Evolutionary conservation across 2,797 vertebrate species (phyloP).

Genomic region (Sebastes jordani): DNA sequence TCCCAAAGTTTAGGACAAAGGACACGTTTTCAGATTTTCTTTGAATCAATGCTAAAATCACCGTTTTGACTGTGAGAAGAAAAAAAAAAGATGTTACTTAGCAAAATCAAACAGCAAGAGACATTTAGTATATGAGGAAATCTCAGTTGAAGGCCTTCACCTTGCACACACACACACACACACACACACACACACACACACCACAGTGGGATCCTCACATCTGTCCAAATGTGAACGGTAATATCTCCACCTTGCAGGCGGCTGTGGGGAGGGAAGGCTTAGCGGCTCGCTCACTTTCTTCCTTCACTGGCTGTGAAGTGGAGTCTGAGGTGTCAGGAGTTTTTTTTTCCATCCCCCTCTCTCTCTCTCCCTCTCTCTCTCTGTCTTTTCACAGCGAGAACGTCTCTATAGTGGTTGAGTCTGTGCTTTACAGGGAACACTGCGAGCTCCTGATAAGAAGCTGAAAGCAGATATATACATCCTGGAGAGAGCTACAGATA

Average conservation of each 20-base stretch:
- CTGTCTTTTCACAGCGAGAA: slow-evolving; percentile 55
- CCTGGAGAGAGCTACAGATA: slow-evolving; percentile 63
- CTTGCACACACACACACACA: slow-evolving; percentile 6
- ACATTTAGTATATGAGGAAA: slow-evolving; percentile 41
- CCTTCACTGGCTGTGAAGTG: slow-evolving; percentile 82
- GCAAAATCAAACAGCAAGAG: slow-evolving; percentile 32
- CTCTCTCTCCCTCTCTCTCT: slow-evolving; percentile 13
- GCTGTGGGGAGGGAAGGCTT: slow-evolving; percentile 73
- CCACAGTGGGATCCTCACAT: slow-evolving; percentile 71
- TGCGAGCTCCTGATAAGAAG: slow-evolving; percentile 83
- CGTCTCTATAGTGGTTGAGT: slow-evolving; percentile 75
- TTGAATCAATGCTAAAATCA: neutral
- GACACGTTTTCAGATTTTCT: slow-evolving; percentile 11
- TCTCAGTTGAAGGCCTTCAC: slow-evolving; percentile 50
- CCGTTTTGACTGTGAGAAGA: neutral
- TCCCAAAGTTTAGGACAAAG: slow-evolving; percentile 10
- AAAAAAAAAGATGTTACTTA: neutral
- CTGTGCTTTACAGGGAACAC: slow-evolving; percentile 76
- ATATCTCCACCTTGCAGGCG: slow-evolving; percentile 85
- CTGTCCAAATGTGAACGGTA: slow-evolving; percentile 81
- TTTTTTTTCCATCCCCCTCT: slow-evolving; percentile 35
- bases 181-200: slow-evolving; percentile 45
- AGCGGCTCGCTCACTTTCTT: slow-evolving; percentile 78
- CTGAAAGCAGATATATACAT: slow-evolving; percentile 83
- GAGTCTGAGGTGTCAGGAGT: slow-evolving; percentile 85